phyloP scores from a whole-genome alignment of 2,888 invertebrate species.

The Lamproptera curius region DNA sequence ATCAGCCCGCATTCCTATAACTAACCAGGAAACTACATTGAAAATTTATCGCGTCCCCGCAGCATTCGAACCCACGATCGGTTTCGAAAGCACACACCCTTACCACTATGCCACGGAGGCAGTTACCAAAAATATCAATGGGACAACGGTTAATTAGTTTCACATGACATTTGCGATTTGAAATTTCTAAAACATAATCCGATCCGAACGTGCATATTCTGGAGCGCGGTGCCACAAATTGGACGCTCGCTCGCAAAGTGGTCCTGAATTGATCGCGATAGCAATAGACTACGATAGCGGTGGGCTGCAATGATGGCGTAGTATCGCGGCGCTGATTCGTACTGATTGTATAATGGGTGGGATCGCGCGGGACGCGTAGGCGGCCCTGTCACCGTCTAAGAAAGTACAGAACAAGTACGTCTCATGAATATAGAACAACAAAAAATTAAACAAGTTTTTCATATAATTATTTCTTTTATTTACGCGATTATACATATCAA shows the following conservation, averaged over 20 bases:
- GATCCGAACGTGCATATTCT: slow-evolving; percentile 15
- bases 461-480: too few relatives aligned
- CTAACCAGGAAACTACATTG: too few relatives aligned
- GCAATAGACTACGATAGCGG: slow-evolving; percentile 28
- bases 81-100: too few relatives aligned
- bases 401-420: slow-evolving; percentile 25
- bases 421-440: slow-evolving; percentile 11
- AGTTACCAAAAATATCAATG: too few relatives aligned
- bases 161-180: neutral
- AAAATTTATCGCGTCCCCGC: too few relatives aligned
- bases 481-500: too few relatives aligned
- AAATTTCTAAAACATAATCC: slow-evolving; percentile 10
- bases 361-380: slow-evolving; percentile 67
- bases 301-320: slow-evolving; percentile 33
- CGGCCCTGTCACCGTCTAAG: slow-evolving; percentile 58
- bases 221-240: slow-evolving; percentile 24
- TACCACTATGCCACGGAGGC: too few relatives aligned
- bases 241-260: slow-evolving; percentile 27
- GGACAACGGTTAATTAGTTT: too few relatives aligned
- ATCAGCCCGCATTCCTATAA: too few relatives aligned
- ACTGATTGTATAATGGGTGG: slow-evolving; percentile 71
- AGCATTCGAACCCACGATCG: too few relatives aligned
- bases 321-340: slow-evolving; percentile 62
- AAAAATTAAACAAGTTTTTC: too few relatives aligned
- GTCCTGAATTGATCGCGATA: slow-evolving; percentile 31